Evolutionary conservation across 2,113 vertebrate genomes (phyloP).

Genomic region (Eurystomus gularis): DNA sequence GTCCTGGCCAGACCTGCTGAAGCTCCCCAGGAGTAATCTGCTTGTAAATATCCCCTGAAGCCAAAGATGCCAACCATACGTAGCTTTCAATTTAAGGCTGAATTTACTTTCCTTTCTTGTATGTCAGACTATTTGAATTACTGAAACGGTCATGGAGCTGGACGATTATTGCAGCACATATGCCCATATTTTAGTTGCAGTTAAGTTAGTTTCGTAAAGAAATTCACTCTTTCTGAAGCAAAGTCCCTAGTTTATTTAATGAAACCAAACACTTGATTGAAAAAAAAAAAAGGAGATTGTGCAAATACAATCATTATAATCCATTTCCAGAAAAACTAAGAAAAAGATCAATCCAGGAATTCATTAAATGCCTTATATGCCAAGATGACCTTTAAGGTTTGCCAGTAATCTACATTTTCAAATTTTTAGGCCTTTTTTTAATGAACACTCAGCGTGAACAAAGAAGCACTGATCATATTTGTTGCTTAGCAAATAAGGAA

Average conservation of each 20-base stretch:
- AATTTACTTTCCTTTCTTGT: neutral
- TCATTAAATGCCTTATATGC: slow-evolving; percentile 22
- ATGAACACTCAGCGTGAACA: neutral
- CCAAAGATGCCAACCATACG: neutral
- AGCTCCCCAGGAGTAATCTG: neutral
- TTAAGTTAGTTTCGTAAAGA: neutral
- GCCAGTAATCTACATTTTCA: slow-evolving; percentile 23
- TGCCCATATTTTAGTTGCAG: neutral
- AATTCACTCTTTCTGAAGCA: neutral
- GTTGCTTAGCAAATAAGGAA: neutral
- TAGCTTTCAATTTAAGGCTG: neutral
- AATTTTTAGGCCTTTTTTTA: neutral
- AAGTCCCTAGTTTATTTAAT: neutral
- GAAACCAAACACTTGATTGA: neutral
- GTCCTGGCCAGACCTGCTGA: neutral
- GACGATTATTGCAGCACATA: neutral
- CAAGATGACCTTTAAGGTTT: slow-evolving; percentile 48
- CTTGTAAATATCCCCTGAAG: neutral
- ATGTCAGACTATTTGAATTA: neutral
- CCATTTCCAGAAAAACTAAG: slow-evolving; percentile 16
- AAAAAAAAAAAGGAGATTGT: neutral
- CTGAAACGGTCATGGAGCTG: neutral
- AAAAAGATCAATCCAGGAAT: slow-evolving; percentile 26
- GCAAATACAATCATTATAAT: neutral
- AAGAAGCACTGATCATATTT: neutral